Conservation (phyloP, 1,140 invertebrate species). For the Gonioctena quinquepunctata region DNA sequence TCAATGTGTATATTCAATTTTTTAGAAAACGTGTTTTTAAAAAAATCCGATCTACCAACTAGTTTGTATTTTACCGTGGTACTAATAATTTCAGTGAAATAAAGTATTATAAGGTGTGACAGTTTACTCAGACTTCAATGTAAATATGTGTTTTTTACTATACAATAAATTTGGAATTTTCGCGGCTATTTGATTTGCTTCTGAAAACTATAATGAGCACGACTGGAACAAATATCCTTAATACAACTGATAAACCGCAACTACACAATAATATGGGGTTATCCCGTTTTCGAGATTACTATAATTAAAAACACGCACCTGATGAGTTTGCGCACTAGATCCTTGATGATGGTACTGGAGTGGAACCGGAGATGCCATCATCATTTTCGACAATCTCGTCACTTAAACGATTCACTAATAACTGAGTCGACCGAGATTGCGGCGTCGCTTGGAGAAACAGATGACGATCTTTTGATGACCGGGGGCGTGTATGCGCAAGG, state of each 20-base stretch:
- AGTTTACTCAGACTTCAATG: no score
- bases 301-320: constrained; percentile 47
- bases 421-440: constrained; percentile 53
- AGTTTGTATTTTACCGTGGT: no score
- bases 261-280: constrained; percentile 35
- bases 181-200: no score
- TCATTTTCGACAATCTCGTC: constrained; percentile 32
- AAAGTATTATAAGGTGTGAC: no score
- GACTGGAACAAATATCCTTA: neutral
- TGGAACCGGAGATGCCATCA: constrained; percentile 49
- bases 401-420: constrained; percentile 54
- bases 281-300: constrained; percentile 48
- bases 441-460: constrained; percentile 33
- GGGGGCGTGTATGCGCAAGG: constrained; percentile 46
- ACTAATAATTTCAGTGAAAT: no score
- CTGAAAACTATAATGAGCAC: no score
- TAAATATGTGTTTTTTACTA: no score
- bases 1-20: no score
- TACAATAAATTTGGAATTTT: no score
- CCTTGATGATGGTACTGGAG: constrained; percentile 40
- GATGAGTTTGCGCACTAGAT: constrained; percentile 48
- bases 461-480: constrained; percentile 45
- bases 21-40: no score
- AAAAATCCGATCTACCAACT: no score
- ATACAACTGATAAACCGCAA: neutral